Evolutionary conservation across 2,888 invertebrate species (phyloP).

Genomic region (Chouioia cunea): DNA sequence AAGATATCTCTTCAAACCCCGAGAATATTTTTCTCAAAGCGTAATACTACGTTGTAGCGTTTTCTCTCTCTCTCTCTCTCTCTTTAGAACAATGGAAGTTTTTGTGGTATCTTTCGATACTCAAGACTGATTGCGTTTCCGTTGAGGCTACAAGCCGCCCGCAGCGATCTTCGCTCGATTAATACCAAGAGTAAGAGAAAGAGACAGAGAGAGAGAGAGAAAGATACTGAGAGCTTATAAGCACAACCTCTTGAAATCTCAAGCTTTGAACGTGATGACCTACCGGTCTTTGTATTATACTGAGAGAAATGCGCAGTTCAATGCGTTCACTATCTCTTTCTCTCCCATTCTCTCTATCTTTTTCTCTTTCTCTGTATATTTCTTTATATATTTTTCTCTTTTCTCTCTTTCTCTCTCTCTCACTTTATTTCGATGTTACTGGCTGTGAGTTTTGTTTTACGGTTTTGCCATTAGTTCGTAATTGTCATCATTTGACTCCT

Average conservation of each 20-base stretch:
- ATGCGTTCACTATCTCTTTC: slow-evolving; percentile 3
- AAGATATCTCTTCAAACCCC: too few species aligned
- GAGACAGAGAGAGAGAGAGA: neutral
- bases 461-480: neutral
- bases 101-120: slow-evolving; percentile 20
- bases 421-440: neutral
- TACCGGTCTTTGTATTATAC: neutral
- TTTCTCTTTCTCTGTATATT: slow-evolving; percentile 20
- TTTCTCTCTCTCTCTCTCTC: too few species aligned
- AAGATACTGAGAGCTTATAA: slow-evolving; percentile 2
- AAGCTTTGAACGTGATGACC: slow-evolving; percentile 2
- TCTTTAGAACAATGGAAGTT: too few species aligned
- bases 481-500: too few species aligned
- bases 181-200: slow-evolving; percentile 20
- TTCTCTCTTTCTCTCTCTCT: slow-evolving; percentile 1
- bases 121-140: slow-evolving; percentile 40
- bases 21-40: slow-evolving; percentile 5
- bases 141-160: slow-evolving; percentile 1
- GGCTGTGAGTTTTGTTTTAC: neutral
- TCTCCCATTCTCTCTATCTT: slow-evolving; percentile 1
- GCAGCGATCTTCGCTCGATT: slow-evolving; percentile 23
- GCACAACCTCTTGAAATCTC: slow-evolving; percentile 30
- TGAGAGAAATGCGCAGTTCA: neutral
- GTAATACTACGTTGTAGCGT: slow-evolving; percentile 1
- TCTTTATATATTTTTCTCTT: slow-evolving; percentile 39